Evolutionary conservation across 1,140 invertebrate species (phyloP).

Genomic region (Nomia melanderi): DNA sequence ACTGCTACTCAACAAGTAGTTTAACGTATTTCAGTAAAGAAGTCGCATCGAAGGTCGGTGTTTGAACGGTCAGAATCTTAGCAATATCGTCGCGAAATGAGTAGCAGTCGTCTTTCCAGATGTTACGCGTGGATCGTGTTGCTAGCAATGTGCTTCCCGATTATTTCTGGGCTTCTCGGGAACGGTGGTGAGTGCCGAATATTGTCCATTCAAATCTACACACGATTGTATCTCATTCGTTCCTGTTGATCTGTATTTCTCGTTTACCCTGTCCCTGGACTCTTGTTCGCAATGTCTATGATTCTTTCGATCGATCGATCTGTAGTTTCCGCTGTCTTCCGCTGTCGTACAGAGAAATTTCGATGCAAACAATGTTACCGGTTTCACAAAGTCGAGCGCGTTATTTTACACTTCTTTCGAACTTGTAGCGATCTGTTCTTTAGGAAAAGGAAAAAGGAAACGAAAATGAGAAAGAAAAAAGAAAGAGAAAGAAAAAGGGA

Average conservation of each 20-base stretch:
- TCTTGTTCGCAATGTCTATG: background rate
- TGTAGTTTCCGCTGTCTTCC: too few relatives aligned
- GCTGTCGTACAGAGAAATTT: background rate
- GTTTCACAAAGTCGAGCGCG: too few relatives aligned
- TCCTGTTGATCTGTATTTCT: background rate
- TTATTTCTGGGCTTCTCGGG: background rate
- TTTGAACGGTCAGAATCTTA: background rate
- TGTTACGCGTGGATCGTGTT: constrained; percentile 5
- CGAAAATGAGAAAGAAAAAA: too few relatives aligned
- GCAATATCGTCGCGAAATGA: background rate
- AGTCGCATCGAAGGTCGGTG: background rate
- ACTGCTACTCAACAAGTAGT: constrained; percentile 63
- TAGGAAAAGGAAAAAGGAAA: too few relatives aligned
- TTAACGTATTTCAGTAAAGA: constrained; percentile 53
- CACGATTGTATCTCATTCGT: background rate
- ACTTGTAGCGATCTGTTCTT: background rate
- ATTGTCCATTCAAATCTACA: background rate
- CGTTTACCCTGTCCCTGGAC: background rate
- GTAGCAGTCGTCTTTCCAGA: background rate
- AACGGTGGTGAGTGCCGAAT: constrained; percentile 44
- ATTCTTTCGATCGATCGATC: too few relatives aligned
- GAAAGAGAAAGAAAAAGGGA: too few relatives aligned
- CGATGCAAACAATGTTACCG: background rate
- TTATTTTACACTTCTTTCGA: background rate
- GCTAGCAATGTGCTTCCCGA: constrained; percentile 19